phyloP scores from a whole-genome alignment of 2,797 vertebrate species.

The Hydrolagus colliei region DNA sequence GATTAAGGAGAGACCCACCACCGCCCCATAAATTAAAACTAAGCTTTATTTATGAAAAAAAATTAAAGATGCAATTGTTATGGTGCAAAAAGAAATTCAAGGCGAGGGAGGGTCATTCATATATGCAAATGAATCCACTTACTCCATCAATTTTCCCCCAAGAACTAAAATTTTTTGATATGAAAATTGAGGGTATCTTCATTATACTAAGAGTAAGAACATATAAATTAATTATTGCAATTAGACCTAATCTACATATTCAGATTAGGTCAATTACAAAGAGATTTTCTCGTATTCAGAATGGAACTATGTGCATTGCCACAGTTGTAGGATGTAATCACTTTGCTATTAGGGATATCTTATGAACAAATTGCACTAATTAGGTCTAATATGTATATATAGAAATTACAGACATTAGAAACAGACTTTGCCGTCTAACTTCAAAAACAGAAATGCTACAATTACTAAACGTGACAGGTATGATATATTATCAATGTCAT shows the following conservation, averaged over 20 bases:
- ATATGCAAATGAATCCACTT: no score
- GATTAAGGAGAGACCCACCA: no score
- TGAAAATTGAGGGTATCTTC: background rate
- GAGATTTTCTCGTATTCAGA: conserved; percentile 5
- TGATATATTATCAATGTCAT: background rate
- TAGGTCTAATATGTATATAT: no score
- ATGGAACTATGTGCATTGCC: background rate
- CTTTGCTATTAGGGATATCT: background rate
- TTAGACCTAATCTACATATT: conserved; percentile 25
- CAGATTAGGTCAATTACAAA: conserved; percentile 21
- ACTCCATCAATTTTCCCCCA: no score
- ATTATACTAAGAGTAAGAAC: background rate
- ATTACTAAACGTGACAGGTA: background rate
- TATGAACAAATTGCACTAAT: no score
- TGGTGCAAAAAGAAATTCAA: no score
- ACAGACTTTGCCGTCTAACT: background rate
- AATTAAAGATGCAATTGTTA: no score
- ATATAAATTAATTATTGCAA: conserved; percentile 4
- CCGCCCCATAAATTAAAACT: no score
- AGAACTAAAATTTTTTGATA: background rate
- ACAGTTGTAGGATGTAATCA: conserved; percentile 6
- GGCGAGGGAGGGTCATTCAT: no score
- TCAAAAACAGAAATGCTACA: background rate
- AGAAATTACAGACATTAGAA: no score
- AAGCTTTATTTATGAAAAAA: no score